phyloP scores from a whole-genome alignment of 1,140 invertebrate species.

The Idris sp. region DNA sequence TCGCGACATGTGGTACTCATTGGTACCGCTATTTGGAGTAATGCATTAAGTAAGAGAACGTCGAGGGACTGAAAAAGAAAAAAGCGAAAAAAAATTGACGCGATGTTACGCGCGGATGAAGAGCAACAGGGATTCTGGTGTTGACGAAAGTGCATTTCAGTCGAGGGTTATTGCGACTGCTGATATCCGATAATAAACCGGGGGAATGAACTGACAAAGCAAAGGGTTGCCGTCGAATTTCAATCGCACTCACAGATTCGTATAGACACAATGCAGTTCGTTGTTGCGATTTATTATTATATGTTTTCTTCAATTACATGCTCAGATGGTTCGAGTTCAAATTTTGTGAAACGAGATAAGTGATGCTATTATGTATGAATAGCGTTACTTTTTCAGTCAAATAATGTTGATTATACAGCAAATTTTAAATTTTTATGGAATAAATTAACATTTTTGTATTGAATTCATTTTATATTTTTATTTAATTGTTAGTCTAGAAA shows the following conservation, averaged over 20 bases:
- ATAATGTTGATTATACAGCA: too few species aligned
- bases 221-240: slow-evolving; percentile 19
- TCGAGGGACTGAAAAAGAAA: slow-evolving; percentile 11
- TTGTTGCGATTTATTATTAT: slow-evolving; percentile 14
- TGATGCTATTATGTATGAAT: too few species aligned
- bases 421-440: too few species aligned
- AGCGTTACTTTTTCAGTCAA: too few species aligned
- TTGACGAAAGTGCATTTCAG: slow-evolving; percentile 37
- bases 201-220: slow-evolving; percentile 10
- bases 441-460: too few species aligned
- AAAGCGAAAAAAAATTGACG: slow-evolving; percentile 27
- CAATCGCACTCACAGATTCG: slow-evolving; percentile 6
- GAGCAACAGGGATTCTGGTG: slow-evolving; percentile 34
- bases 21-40: slow-evolving; percentile 62
- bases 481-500: too few species aligned
- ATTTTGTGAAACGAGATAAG: neutral
- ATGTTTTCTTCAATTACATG: slow-evolving; percentile 8
- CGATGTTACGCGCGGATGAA: slow-evolving; percentile 44
- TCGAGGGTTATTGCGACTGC: slow-evolving; percentile 22
- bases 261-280: neutral
- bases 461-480: too few species aligned
- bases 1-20: slow-evolving; percentile 65
- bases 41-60: slow-evolving; percentile 45
- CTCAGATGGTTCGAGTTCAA: neutral
- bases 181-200: slow-evolving; percentile 35